Evolutionary conservation across 2,797 vertebrate species (phyloP).

Genomic region (Cyclura pinguis): DNA sequence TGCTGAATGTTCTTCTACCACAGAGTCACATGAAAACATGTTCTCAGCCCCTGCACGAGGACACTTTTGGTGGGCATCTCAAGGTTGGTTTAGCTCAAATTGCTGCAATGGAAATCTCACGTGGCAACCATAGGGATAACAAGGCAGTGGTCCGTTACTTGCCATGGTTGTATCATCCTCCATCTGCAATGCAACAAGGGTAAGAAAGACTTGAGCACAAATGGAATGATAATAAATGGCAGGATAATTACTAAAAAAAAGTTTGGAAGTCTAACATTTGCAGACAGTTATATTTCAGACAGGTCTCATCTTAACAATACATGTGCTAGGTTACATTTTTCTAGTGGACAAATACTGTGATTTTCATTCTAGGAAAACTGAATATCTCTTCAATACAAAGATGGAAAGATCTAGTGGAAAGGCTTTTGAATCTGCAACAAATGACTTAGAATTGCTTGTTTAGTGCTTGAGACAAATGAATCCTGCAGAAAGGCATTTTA

Average conservation of each 20-base stretch:
- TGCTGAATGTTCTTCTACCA: conserved; percentile 58
- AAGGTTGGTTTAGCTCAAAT: conserved; percentile 98
- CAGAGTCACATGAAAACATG: conserved; percentile 99
- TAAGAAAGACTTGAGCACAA: conserved; percentile 73
- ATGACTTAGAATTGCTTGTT: background rate
- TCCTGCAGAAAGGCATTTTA: background rate
- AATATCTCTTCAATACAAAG: background rate
- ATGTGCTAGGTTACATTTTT: background rate
- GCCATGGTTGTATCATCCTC: conserved; percentile 98
- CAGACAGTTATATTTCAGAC: background rate
- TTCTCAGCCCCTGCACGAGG: conserved; percentile 96
- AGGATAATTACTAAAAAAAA: too few relatives aligned
- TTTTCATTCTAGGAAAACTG: background rate
- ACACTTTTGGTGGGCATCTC: conserved; percentile 97
- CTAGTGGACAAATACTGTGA: background rate
- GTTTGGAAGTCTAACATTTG: background rate
- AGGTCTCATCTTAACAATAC: background rate
- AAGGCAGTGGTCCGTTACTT: conserved; percentile 96
- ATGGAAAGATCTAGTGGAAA: background rate
- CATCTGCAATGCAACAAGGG: conserved; percentile 99
- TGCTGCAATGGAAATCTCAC: conserved; percentile 98
- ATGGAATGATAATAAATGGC: background rate
- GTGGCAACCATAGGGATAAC: conserved; percentile 98
- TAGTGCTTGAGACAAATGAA: background rate
- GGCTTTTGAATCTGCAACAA: background rate